Evolutionary conservation across 2,797 vertebrate species (phyloP), one percentile per base, ranked within the genome.

Genomic region (Gymnopithys bicolor): DNA sequence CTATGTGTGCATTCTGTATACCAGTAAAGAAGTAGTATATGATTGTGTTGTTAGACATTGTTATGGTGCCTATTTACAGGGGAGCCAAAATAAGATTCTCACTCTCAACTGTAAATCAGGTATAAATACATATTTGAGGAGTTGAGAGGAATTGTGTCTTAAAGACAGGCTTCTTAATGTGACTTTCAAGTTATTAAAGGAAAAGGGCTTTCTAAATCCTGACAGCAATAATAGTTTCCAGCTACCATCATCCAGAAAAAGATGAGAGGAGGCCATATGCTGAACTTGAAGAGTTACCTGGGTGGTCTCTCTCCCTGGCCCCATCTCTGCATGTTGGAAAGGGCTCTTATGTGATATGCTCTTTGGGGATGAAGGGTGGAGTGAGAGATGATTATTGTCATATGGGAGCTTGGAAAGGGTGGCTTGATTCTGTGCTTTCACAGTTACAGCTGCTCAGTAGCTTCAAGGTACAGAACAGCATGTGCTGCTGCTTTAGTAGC

Each of bases 381-480:
- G 48, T 6, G 35, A 63, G n/a, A 49, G 25, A 11, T 45, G 10
- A 27, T n/a, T 78, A 24, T 16, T 78, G 55, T 46, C 35, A 45
- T 13, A n/a, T 19, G 43, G 49, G 53, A 68, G 30, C 30, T 30
- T 39, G 37, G 39, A 62, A 48, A 62, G 43, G 13, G 19, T 33
- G 52, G 30, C 48, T 87, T 63, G 68, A 70, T 69, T 63, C 46
- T n/a, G 45, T 23, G 70, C 27, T 87, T 77, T 22, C 7, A 59
- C 69, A 71, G 48, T 88, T 51, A 59, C 51, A 86, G 78, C 87
- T 80, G 53, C 63, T 89, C 59, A 32, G 86, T 67, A 89, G 80
- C 92, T 84, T 84, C 84, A 52, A 39, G 86, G 55, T 81, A 86
- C 32, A 59, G 91, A 88, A 96, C 69, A 96, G 45, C 49, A 53